These are phyloP conservation scores for Dendronephthya gigantea DNA, from an alignment of 64 coral and sea anemone species.

Conservation along the genomic window DNA sequence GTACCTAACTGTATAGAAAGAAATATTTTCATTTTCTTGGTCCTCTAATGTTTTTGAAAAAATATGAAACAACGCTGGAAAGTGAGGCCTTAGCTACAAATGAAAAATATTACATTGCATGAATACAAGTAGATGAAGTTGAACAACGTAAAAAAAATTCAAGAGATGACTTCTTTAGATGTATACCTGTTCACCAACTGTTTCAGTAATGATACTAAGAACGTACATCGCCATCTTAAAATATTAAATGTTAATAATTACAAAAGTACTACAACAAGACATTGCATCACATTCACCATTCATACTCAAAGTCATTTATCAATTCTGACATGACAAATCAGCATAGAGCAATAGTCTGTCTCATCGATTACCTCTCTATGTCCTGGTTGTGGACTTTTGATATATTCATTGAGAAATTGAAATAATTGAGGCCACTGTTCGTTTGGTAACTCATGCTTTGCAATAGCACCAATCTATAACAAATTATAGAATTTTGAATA, in stretches of 20 bases:
- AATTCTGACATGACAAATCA: no score
- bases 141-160: no score
- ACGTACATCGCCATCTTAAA: conserved; percentile 99
- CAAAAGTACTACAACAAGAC: no score
- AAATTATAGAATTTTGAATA: neutral
- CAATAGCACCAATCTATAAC: conserved; percentile 73
- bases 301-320: no score
- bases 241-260: neutral
- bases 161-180: neutral
- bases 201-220: conserved; percentile 71
- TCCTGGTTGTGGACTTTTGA: conserved; percentile 51
- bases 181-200: conserved; percentile 74
- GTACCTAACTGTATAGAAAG: neutral
- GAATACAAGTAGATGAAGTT: neutral
- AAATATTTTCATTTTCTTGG: conserved; percentile 53
- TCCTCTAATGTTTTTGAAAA: conserved; percentile 23
- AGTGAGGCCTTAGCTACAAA: neutral
- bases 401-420: conserved; percentile 63
- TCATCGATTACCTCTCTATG: conserved; percentile 95
- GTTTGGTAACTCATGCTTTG: conserved; percentile 76
- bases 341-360: no score
- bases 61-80: neutral
- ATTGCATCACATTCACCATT: no score
- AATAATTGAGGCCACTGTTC: conserved; percentile 83
- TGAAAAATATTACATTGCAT: neutral